These are phyloP conservation scores for Coecobrya sp. DNA, from an alignment of 2,888 invertebrate genomes.

Conservation along the genomic window DNA sequence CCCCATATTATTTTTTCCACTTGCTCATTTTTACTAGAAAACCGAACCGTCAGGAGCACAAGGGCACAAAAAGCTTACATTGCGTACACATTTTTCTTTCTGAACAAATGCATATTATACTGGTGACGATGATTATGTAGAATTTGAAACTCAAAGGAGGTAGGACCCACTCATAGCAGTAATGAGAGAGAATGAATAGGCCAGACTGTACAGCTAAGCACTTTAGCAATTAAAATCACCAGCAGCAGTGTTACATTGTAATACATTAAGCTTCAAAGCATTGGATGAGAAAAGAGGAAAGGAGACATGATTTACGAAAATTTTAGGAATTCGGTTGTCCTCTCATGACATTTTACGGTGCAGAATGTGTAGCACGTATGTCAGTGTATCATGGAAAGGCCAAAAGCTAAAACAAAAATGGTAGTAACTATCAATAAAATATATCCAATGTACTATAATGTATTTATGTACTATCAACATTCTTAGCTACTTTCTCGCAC, in stretches of 20 bases:
- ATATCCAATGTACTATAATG: too few relatives aligned
- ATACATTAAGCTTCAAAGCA: not conserved
- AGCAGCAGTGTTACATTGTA: not conserved
- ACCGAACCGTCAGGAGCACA: conserved; percentile 12
- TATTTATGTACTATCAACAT: too few relatives aligned
- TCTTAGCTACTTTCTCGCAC: too few relatives aligned
- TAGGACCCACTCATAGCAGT: conserved; percentile 7
- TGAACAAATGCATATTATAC: not conserved
- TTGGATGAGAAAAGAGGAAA: too few relatives aligned
- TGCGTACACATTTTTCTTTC: not conserved
- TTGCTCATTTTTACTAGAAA: not conserved
- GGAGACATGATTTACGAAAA: conserved; percentile 4
- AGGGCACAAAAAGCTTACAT: conserved; percentile 9
- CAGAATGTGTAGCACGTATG: too few relatives aligned
- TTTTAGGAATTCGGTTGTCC: not conserved
- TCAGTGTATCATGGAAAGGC: too few relatives aligned
- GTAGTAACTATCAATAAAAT: too few relatives aligned
- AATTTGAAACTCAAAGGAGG: conserved; percentile 7
- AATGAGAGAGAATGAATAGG: conserved; percentile 15
- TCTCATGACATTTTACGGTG: too few relatives aligned
- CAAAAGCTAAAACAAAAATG: too few relatives aligned
- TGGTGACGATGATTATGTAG: not conserved
- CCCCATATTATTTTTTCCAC: conserved; percentile 7
- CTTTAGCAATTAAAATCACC: conserved; percentile 47
- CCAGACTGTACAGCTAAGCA: conserved; percentile 4